Base-by-base conservation (phyloP, 2,797 vertebrate species). In the Bufotes viridis region DNA sequence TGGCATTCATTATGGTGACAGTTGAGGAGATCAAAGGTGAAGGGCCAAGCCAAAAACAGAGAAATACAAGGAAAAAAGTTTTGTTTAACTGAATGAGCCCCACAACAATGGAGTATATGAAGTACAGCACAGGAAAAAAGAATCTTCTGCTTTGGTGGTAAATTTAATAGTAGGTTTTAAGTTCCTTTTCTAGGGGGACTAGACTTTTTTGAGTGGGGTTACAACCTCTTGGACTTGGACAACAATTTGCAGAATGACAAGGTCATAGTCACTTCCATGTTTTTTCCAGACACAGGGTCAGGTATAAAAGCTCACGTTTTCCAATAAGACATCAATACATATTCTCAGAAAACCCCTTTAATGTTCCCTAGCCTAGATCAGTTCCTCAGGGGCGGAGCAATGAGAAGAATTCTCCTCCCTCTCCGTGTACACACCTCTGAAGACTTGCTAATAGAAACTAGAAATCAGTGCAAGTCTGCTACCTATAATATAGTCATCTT, bases 1-100 rank as follows among this genome's bases (percentile, higher is more conserved):
- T 94, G 93, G 91, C 86, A 91, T 94, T 93, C 90, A 90, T 94
- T 94, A 93, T 92, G 90, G 91, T 85, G 91, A 92, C 88, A 93
- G 90, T 87, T 87, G 91, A 84, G 88, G 92, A 92, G 91, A 92
- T 0, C 92, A 92, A 93, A 90, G 91, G 88, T 90, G 93, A 94
- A 95, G 87, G 85, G 69, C 91, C 92, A 92, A 91, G 55, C 74
- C 91, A 92, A 91, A 91, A 10, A 91, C 1, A 9, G 42, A n/a
- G 81, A 70, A 92, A 84, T 20, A 92, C 7, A 53, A 42, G 7
- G 11, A 51, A 7, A 49, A 49, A 49, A 51, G 74, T 76, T 51
- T 53, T n/a, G 74, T 20, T 76, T 75, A 53, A 51, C 5, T n/a
- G 49, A n/a, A n/a, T n/a, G 11, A 51, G 20, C 13, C 51, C 74